Evolutionary conservation across 2,797 vertebrate species (phyloP), one percentile per base, ranked within the genome.

Genomic region (Aphelocoma californica): DNA sequence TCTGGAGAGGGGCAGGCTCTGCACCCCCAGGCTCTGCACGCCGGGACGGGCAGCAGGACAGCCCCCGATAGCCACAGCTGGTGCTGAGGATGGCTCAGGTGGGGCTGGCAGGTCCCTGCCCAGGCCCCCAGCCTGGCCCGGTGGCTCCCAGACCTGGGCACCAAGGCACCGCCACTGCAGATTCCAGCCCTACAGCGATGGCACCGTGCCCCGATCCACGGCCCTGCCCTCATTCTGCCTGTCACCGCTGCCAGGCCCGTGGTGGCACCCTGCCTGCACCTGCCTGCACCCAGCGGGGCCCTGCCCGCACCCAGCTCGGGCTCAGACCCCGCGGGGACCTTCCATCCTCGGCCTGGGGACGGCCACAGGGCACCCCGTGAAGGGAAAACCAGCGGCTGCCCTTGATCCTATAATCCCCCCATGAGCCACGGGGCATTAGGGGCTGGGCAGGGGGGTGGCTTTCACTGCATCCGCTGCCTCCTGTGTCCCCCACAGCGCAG

Each of bases 341-440:
- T 15, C 25, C 48, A 0, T 4, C 4, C 61, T 11, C 34, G 48
- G 28, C 4, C 29, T 21, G 86, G 69, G 66, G 42, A 34, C 58
- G 38, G 29, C 56, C 12, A 4, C 2, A 24, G 51, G 45, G 42
- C 13, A 45, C n/a, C 42, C 28, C 8, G 3, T 40, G 87, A 65
- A 81, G 51, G 53, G 86, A 89, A 90, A 93, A 10, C 13, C 4
- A 0, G 8, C 0, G 2, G 36, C 80, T n/a, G 38, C 74, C 90
- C 78, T 71, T 88, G 92, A 96, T 95, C 89, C 94, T 31, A 5
- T 96, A 96, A 97, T 93, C 92, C 74, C 34, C 40, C 51, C 81
- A 2, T 78, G 5, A 92, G 56, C 81, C 80, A 29, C 57, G 4
- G 1, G 44, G 77, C 45, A 10, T 89, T 42, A 92, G 71, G 48